Base-by-base conservation (phyloP, 2,888 invertebrate species). In the Craniophora ligustri region DNA sequence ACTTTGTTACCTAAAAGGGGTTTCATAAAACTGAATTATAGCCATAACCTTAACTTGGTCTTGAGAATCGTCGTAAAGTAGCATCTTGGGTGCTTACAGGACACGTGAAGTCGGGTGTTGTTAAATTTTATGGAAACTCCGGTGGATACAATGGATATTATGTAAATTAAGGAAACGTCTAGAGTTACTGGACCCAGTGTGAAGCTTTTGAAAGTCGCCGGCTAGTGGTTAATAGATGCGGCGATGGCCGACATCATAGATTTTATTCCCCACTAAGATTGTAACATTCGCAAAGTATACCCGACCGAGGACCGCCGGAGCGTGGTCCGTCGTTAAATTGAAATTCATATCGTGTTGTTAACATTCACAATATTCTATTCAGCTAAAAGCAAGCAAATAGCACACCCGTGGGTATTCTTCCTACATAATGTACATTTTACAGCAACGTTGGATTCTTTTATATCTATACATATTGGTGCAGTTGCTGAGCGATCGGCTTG, bases 11-110 rank as follows among this genome's bases (percentile, higher is more conserved):
- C 89, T 89, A 87, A 86, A 90, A 89, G 86, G 86, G 88, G 91
- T 90, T 91, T 87, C 91, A 91, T 92, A 92, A 92, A 91, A 90
- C 88, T 89, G 87, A 92, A 91, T 91, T 91, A 92, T 92, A 86
- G 88, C 80, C 72, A 90, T 92, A 91, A 91, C 89, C 87, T 86
- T 87, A 87, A 91, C 87, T 91, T 81, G 87, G 86, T 87, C 87
- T 89, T 82, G 84, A 86, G 86, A 84, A 89, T 87, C 82, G 86
- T 85, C 91, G 82, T 91, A 91, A 92, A 92, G 86, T 86, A 90
- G 82, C 90, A 87, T 90, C 89, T 88, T 85, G 84, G 85, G 85
- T 80, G 77, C 86, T 84, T 81, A 67, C 82, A 90, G 89, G 90
- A 89, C 89, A 90, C 86, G 83, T 86, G 86, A 85, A 85, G 82